These are phyloP conservation scores for Remorina albescens DNA, from an alignment of 2,797 vertebrate genomes.

Conservation along the genomic window DNA sequence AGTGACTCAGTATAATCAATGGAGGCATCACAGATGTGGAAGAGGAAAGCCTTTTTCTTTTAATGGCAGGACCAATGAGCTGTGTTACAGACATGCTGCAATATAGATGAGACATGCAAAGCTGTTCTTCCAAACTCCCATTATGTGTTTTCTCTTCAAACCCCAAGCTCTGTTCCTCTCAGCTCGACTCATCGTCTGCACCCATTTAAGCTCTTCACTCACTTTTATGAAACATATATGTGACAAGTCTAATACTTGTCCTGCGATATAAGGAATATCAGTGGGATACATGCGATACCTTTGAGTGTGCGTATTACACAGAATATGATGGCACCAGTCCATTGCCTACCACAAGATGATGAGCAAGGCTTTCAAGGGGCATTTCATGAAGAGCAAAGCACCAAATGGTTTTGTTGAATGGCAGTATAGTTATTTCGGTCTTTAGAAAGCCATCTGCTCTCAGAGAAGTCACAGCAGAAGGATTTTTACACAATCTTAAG, in stretches of 20 bases:
- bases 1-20: conserved; percentile 68
- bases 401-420: conserved; percentile 43
- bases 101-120: conserved; percentile 55
- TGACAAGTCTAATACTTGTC: conserved; percentile 5
- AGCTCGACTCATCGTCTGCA: conserved; percentile 1
- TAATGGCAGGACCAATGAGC: conserved; percentile 65
- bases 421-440: conserved; percentile 34
- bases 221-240: conserved; percentile 22
- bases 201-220: conserved; percentile 23
- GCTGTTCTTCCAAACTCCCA: conserved; percentile 35
- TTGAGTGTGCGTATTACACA: conserved; percentile 17
- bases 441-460: conserved; percentile 32
- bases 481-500: conserved; percentile 3
- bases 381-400: conserved; percentile 47
- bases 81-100: conserved; percentile 63
- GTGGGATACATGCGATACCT: conserved; percentile 9
- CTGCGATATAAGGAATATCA: conserved; percentile 26
- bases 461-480: neutral
- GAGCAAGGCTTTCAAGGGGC: conserved; percentile 37
- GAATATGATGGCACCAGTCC: conserved; percentile 25
- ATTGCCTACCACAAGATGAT: conserved; percentile 35
- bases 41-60: conserved; percentile 49
- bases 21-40: conserved; percentile 52
- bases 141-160: conserved; percentile 1
- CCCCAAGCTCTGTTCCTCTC: conserved; percentile 7